phyloP scores from a whole-genome alignment of 1,140 invertebrate species.

The Caerostris darwini region DNA sequence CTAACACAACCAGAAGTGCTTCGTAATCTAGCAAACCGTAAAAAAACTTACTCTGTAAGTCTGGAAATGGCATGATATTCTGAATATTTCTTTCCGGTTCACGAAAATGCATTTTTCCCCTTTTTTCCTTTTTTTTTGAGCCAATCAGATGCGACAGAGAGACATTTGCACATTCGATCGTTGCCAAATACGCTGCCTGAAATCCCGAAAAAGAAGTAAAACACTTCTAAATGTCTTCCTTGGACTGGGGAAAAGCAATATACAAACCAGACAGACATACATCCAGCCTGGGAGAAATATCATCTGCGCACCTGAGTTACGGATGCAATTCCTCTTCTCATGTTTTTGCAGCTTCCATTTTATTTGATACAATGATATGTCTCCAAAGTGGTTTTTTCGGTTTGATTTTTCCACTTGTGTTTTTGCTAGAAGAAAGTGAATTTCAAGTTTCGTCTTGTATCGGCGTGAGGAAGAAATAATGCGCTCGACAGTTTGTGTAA shows the following conservation, averaged over 20 bases:
- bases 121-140: slow-evolving; percentile 33
- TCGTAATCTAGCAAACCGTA: neutral
- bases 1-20: neutral
- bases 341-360: slow-evolving; percentile 16
- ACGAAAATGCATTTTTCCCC: neutral
- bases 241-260: too few species aligned
- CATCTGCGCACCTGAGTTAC: slow-evolving; percentile 26
- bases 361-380: slow-evolving; percentile 66
- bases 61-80: neutral
- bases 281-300: neutral
- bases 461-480: slow-evolving; percentile 21
- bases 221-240: slow-evolving; percentile 11
- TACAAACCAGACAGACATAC: slow-evolving; percentile 18
- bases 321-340: slow-evolving; percentile 24
- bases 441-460: slow-evolving; percentile 43
- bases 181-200: slow-evolving; percentile 52
- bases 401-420: neutral
- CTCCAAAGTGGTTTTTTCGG: slow-evolving; percentile 62
- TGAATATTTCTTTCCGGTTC: slow-evolving; percentile 7
- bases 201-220: slow-evolving; percentile 56
- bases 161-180: slow-evolving; percentile 70
- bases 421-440: slow-evolving; percentile 21
- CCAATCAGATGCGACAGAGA: slow-evolving; percentile 35
- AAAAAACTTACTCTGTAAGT: neutral
- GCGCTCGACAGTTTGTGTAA: neutral